A percentile compares a stretch with the other conserved stretches of the same genome.
These are phyloP conservation scores for Antitype chi DNA, from an alignment of 2,888 invertebrate species.

Conservation along the genomic window DNA sequence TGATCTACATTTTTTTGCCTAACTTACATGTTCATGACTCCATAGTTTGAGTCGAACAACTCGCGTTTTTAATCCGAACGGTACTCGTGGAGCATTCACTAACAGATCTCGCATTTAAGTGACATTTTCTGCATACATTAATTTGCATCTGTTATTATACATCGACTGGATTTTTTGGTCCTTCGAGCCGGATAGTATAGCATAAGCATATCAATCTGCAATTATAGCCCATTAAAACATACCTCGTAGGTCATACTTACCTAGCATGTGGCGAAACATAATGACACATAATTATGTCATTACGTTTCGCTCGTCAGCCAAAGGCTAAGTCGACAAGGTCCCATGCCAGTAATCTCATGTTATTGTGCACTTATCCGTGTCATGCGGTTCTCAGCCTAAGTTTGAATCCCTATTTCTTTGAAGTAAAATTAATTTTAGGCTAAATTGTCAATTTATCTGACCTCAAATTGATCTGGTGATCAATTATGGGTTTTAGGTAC, in stretches of 20 bases:
- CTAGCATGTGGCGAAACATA: not conserved
- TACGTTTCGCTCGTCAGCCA: not conserved
- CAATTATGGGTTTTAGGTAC: not conserved
- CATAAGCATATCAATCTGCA: not conserved
- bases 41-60: not conserved
- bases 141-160: not conserved
- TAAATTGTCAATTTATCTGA: constrained; percentile 8
- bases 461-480: not conserved
- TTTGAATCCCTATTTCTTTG: constrained; percentile 7
- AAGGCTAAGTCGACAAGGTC: not conserved
- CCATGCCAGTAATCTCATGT: constrained; percentile 17
- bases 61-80: not conserved
- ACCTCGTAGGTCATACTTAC: not conserved
- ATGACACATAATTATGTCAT: not conserved
- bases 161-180: not conserved
- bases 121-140: not conserved
- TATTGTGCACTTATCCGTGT: constrained; percentile 28
- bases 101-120: no score
- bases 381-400: not conserved
- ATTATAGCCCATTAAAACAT: not conserved
- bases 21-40: not conserved
- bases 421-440: constrained; percentile 1
- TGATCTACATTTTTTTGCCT: not conserved
- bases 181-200: not conserved
- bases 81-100: not conserved